Evolutionary conservation across 2,797 vertebrate genomes (phyloP).

Genomic region (Cirrhinus molitorella): DNA sequence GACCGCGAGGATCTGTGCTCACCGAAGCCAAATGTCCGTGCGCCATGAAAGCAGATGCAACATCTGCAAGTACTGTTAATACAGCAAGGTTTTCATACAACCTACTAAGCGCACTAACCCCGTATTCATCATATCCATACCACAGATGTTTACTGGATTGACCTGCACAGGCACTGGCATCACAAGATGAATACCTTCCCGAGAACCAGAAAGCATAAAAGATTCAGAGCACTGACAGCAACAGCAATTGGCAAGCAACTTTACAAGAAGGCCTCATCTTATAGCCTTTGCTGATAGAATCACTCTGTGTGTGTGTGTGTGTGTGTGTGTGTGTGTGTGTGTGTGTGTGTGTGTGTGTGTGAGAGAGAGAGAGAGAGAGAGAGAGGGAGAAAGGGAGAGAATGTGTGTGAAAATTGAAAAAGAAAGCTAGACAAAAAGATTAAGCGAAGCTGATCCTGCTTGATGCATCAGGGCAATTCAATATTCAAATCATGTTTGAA

Average conservation of each 20-base stretch:
- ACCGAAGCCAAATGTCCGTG: conserved; percentile 7
- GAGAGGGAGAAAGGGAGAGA: not conserved
- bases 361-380: too few relatives aligned
- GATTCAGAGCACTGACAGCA: conserved; percentile 7
- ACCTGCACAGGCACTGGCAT: conserved; percentile 13
- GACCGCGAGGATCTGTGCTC: not conserved
- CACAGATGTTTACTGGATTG: conserved; percentile 27
- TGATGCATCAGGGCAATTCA: conserved; percentile 44
- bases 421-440: conserved; percentile 37
- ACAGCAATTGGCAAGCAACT: conserved; percentile 34
- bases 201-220: conserved; percentile 37
- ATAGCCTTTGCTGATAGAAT: conserved; percentile 22
- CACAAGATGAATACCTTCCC: not conserved
- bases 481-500: conserved; percentile 44
- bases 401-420: conserved; percentile 10
- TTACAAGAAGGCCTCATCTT: conserved; percentile 27
- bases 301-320: not conserved
- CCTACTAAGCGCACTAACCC: not conserved
- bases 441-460: conserved; percentile 29
- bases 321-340: too few relatives aligned
- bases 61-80: conserved; percentile 20
- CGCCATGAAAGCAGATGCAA: conserved; percentile 17
- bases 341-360: too few relatives aligned
- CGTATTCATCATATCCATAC: not conserved
- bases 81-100: not conserved